Percentiles rank a stretch among this genome's conserved stretches.
These are phyloP conservation scores for Chamaetylas fuelleborni DNA, from an alignment of 2,113 vertebrate species.

Conservation along the genomic window DNA sequence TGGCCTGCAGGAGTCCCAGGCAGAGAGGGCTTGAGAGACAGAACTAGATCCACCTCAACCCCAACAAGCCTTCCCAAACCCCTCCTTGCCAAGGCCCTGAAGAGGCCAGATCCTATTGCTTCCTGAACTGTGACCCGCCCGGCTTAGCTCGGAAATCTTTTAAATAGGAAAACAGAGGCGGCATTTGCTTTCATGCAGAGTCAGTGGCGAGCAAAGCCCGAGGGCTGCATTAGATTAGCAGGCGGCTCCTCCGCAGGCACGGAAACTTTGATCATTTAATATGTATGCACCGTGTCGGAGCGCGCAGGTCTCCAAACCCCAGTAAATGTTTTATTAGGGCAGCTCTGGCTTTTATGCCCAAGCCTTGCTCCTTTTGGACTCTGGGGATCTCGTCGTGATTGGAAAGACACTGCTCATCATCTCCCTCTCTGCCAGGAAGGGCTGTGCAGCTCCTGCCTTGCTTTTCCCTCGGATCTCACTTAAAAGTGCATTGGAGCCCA, in stretches of 20 bases:
- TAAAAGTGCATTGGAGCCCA: not conserved
- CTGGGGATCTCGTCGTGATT: not conserved
- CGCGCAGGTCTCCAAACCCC: not conserved
- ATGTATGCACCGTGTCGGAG: not conserved
- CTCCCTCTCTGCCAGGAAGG: not conserved
- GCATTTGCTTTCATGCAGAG: slow-evolving; percentile 21
- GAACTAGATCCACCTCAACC: not conserved
- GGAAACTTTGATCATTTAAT: not conserved
- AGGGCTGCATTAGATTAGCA: slow-evolving; percentile 22
- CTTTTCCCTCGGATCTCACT: not conserved
- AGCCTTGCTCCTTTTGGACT: not conserved
- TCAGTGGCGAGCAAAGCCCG: slow-evolving; percentile 41
- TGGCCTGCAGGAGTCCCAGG: not conserved
- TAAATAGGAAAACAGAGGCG: slow-evolving; percentile 1
- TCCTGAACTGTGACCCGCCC: not conserved
- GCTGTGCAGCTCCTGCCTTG: not conserved
- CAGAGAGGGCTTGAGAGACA: not conserved
- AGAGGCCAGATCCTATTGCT: not conserved
- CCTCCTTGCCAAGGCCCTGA: not conserved
- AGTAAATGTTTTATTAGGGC: slow-evolving; percentile 43
- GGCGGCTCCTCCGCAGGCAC: not conserved
- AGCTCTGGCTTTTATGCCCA: not conserved
- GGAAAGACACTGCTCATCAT: not conserved
- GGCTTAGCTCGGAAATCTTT: slow-evolving; percentile 37
- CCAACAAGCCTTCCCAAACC: not conserved